Evolutionary conservation across 2,113 vertebrate species (phyloP).

Genomic region (Saccopteryx bilineata): DNA sequence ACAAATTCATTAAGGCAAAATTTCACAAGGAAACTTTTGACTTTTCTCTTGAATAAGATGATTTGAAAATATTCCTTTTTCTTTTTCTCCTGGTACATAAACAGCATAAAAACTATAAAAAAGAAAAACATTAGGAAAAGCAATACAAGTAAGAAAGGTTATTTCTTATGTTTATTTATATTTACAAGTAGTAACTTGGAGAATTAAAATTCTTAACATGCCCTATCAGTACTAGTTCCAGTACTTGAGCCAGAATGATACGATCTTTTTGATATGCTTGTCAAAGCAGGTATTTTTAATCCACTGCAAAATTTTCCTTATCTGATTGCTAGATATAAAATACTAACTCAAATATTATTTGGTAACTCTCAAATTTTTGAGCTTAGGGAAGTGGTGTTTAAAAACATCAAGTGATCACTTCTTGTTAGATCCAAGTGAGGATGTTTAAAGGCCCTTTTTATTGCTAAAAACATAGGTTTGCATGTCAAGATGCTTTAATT

Average conservation of each 20-base stretch:
- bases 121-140: background rate
- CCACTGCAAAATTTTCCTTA: background rate
- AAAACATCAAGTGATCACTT: constrained; percentile 28
- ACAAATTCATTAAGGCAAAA: background rate
- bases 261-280: constrained; percentile 43
- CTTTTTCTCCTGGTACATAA: background rate
- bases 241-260: constrained; percentile 23
- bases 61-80: constrained; percentile 38
- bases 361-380: constrained; percentile 23
- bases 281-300: constrained; percentile 64
- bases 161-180: background rate
- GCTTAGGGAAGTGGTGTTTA: background rate
- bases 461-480: background rate
- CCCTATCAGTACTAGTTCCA: constrained; percentile 7
- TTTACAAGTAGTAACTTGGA: constrained; percentile 22
- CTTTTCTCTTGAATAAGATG: background rate
- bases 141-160: background rate
- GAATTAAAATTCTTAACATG: background rate
- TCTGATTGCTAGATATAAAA: constrained; percentile 16
- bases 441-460: background rate
- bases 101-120: background rate
- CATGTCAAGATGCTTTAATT: background rate
- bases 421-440: background rate
- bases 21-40: background rate
- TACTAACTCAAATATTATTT: background rate